Conservation (phyloP, 2,113 vertebrate genomes). For the Anser cygnoides region DNA sequence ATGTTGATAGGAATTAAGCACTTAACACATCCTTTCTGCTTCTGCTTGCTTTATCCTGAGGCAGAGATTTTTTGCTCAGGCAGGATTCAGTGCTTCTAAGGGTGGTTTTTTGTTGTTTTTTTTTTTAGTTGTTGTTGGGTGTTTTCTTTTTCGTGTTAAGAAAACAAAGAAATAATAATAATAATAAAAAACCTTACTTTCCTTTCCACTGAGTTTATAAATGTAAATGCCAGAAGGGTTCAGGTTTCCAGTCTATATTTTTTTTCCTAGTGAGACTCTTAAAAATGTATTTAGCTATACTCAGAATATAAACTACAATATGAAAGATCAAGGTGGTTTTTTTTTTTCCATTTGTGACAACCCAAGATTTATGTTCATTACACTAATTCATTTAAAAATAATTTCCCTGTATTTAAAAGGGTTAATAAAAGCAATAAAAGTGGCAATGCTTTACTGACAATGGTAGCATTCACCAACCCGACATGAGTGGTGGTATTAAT, state of each 20-base stretch:
- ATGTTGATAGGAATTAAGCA: not conserved
- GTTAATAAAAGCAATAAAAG: not conserved
- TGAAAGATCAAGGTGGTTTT: not conserved
- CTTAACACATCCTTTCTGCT: not conserved
- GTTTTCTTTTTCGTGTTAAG: not conserved
- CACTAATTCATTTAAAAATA: not conserved
- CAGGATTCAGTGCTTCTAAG: not conserved
- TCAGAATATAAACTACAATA: not conserved
- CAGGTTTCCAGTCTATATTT: not conserved
- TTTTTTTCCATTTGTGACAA: conserved; percentile 30
- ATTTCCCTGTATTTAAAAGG: not conserved
- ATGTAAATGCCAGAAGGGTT: not conserved
- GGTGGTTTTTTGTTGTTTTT: not conserved
- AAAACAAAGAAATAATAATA: not conserved
- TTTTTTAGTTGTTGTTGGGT: too few species aligned
- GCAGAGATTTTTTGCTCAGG: not conserved
- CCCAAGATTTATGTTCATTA: not conserved
- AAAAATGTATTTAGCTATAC: not conserved
- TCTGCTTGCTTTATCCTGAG: not conserved
- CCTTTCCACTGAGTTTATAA: not conserved
- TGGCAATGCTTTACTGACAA: not conserved
- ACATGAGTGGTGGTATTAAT: not conserved
- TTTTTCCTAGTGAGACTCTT: not conserved
- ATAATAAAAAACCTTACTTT: not conserved
- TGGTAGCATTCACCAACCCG: not conserved